Evolutionary conservation across 92 coral and sea anemone genomes (phyloP), one percentile per base, ranked within the genome.

Genomic region (Parazoanthus darwini): DNA sequence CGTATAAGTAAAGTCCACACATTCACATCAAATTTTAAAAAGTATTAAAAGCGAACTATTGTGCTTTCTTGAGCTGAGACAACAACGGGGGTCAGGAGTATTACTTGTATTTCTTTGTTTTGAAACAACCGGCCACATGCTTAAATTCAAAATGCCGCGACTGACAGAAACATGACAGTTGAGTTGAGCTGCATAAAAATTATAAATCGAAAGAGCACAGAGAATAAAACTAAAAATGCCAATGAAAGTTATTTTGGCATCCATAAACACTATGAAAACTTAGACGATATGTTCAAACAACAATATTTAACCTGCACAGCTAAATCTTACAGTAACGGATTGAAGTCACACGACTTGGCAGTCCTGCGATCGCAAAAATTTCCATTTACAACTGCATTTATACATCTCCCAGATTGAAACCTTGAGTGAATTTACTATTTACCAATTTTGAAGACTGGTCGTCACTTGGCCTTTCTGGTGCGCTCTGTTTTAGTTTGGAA

Each of bases 401-500:
- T 18, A 63, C 68, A 58, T 39, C 29, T 26, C 37, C 65, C 15
- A 33, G 39, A 48, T 26, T 3, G 25, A 70, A 84, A 44, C 46
- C 67, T 25, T 58, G 48, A 54, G 33, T 35, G 71, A 56, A 8
- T 14, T 46, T 48, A 29, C 4, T 43, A 70, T 16, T 84, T 84
- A 84, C 87, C 87, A 35, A 22, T 46, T 25, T 72, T 29, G 10
- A 8, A 46, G 87, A 26, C 11, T 22, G 79, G 8, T 84, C 59
- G 15, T 73, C 87, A 68, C 67, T 25, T 46, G 15, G 54, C 39
- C 48, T 72, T 70, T 70, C 87, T 84, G 87, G 87, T 50, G 66
- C 79, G 79, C 87, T 84, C 74, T 84, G 29, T 29, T 84, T 84
- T 25, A 84, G 65, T 29, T 84, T 84, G 78, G 87, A 84, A 72